Base-by-base conservation (phyloP, 1,140 invertebrate genomes). In the Scylla paramamosain region DNA sequence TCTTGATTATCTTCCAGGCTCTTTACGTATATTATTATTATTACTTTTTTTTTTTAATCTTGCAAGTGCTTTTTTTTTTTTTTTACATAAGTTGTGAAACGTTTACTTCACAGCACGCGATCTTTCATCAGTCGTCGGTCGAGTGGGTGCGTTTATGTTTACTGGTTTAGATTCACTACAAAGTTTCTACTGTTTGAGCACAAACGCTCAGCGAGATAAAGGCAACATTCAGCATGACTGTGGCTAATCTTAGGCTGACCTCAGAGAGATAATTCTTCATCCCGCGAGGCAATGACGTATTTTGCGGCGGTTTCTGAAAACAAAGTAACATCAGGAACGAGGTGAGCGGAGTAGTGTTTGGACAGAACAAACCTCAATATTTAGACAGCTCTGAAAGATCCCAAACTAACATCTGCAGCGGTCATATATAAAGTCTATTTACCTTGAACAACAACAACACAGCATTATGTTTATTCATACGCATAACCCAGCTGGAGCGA, bases 391-490 rank as follows among this genome's bases (percentile, higher is more conserved):
- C 29, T 77, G 91, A 95, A 82, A 95, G 91, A 92, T 92, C 91
- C 83, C 91, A 16, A 86, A 95, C 91, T 93, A 95, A 88, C 91
- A 92, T 91, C 59, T 92, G 91, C 52, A 46, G 91, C 91, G 32
- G 77, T 88, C 84, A 92, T 88, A 92, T 92, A 92, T 95, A 95
- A 92, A 95, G 94, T 95, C 91, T 95, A 95, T 95, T 95, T 95
- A 95, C 91, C 94, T 95, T 92, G 20, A 92, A 93, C 94, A 95
- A 95, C 94, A 95, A 92, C 91, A 92, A 88, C 83, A 92, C 83
- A 93, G 91, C 91, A 95, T 95, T 95, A 95, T 95, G 94, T 95
- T 93, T 95, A 95, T 95, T 95, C 94, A 95, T 95, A 95, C 91
- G 84, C 89, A 95, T 95, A 95, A 95, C 94, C 91, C 94, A 92